phyloP scores from a whole-genome alignment of 92 coral and sea anemone species.

The Epizoanthus rinbou region DNA sequence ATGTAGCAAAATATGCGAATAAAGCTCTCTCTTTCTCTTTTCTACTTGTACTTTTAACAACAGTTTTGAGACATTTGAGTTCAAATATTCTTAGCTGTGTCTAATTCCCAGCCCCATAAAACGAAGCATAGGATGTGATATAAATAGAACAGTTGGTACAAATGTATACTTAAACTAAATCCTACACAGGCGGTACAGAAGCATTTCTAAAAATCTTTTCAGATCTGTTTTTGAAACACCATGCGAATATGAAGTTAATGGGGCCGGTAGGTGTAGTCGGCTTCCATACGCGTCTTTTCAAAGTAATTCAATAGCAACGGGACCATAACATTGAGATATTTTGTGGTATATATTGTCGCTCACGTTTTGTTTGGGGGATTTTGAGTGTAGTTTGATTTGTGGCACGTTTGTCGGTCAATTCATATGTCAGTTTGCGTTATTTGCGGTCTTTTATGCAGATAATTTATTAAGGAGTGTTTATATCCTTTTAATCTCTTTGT shows the following conservation, averaged over 20 bases:
- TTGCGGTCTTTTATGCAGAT: neutral
- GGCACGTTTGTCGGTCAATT: neutral
- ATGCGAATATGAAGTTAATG: too few relatives aligned
- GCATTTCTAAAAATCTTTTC: too few relatives aligned
- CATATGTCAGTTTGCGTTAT: neutral
- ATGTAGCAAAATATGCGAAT: too few relatives aligned
- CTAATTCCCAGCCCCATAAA: neutral
- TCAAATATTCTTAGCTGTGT: neutral
- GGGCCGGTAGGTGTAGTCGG: too few relatives aligned
- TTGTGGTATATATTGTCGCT: neutral
- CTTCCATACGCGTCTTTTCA: too few relatives aligned
- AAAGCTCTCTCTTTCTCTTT: too few relatives aligned
- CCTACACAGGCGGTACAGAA: neutral
- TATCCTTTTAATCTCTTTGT: constrained; percentile 13
- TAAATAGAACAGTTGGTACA: neutral
- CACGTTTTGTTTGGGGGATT: neutral
- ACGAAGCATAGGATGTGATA: neutral
- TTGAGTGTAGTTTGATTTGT: neutral
- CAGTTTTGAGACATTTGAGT: too few relatives aligned
- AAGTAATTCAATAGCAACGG: too few relatives aligned
- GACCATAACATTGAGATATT: too few relatives aligned
- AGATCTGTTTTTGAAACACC: too few relatives aligned
- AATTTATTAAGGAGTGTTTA: constrained; percentile 16
- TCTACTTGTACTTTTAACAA: neutral
- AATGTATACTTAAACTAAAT: neutral